These are phyloP conservation scores for Bombus sylvicola DNA, from an alignment of 1,140 invertebrate genomes.

Conservation along the genomic window DNA sequence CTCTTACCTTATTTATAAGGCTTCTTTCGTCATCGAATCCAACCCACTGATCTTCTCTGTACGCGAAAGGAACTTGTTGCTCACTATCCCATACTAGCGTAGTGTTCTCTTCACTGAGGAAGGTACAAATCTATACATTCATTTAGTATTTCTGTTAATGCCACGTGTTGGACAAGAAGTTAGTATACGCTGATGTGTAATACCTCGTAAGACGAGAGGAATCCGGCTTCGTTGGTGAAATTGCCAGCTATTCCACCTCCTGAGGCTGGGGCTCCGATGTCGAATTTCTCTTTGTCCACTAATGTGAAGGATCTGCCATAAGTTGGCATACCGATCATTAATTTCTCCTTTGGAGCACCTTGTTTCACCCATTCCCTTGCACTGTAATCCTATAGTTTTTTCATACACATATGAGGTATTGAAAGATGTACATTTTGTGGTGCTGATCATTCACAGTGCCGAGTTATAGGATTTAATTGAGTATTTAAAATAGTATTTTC, in stretches of 20 bases:
- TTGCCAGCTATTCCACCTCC: slow-evolving; percentile 92
- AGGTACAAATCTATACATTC: slow-evolving; percentile 90
- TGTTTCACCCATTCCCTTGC: slow-evolving; percentile 96
- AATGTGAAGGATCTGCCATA: slow-evolving; percentile 97
- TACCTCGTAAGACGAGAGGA: slow-evolving; percentile 97
- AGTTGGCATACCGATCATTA: slow-evolving; percentile 97
- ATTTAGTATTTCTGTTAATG: neutral
- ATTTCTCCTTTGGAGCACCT: slow-evolving; percentile 96
- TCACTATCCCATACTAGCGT: slow-evolving; percentile 98
- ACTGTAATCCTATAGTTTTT: slow-evolving; percentile 89
- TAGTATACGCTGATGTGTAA: neutral
- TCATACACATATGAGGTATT: neutral
- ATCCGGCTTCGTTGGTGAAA: slow-evolving; percentile 94
- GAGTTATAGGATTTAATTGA: too few species aligned
- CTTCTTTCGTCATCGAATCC: slow-evolving; percentile 97
- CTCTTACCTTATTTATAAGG: slow-evolving; percentile 93
- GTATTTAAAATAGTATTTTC: too few species aligned
- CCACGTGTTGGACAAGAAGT: neutral
- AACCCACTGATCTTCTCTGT: slow-evolving; percentile 96
- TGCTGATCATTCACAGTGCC: too few species aligned
- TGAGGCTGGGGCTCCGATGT: slow-evolving; percentile 95
- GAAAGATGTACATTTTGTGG: too few species aligned
- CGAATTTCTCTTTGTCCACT: slow-evolving; percentile 93
- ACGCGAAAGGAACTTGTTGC: slow-evolving; percentile 97
- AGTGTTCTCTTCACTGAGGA: slow-evolving; percentile 94